Evolutionary conservation across 2,797 vertebrate genomes (phyloP).

Genomic region (Myiotriccus ornatus): DNA sequence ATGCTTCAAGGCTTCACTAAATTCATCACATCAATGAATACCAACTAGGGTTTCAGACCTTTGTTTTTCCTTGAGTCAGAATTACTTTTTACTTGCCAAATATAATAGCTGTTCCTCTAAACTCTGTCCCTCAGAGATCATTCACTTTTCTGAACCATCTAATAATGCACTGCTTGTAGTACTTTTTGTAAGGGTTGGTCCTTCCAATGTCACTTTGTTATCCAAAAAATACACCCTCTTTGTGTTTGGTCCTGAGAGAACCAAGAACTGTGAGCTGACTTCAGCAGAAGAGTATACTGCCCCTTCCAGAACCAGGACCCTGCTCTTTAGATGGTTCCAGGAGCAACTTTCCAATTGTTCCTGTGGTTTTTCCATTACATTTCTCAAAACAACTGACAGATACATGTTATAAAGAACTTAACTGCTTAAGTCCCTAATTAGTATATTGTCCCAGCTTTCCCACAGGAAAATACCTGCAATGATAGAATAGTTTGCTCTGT

Average conservation of each 20-base stretch:
- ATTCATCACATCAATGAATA: neutral
- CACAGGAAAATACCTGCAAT: neutral
- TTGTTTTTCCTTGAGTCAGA: neutral
- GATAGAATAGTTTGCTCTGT: neutral
- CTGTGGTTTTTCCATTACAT: neutral
- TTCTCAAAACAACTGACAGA: neutral
- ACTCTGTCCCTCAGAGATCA: neutral
- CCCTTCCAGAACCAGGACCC: neutral
- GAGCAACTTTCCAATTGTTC: neutral
- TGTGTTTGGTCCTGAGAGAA: neutral
- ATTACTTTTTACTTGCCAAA: constrained; percentile 11
- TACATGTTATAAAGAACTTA: neutral
- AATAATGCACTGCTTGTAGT: neutral
- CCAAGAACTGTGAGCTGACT: neutral
- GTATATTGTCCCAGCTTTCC: neutral
- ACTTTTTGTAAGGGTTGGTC: neutral
- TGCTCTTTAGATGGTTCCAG: neutral
- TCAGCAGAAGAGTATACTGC: neutral
- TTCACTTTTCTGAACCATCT: neutral
- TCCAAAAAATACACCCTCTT: neutral
- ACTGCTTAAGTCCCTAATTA: neutral
- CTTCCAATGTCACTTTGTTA: neutral
- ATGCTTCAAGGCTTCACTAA: neutral
- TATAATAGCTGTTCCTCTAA: neutral
- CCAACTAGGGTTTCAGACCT: neutral